Base-by-base conservation (phyloP, 2,113 vertebrate species). In the Dolichallabes microphthalmus region DNA sequence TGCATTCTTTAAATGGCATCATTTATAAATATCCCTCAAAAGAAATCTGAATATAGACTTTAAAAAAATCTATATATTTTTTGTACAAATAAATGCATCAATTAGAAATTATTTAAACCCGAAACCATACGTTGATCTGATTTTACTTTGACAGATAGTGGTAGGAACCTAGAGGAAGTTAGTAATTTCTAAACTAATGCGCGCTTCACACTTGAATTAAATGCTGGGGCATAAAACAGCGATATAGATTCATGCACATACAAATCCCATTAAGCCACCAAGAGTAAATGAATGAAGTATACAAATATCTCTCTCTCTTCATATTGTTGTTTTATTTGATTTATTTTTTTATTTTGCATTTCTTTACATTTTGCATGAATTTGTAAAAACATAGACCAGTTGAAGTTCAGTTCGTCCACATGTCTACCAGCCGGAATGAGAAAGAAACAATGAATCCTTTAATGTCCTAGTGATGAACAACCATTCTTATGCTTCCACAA, bases 391-490 rank as follows among this genome's bases (percentile, higher is more conserved):
- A 17, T 12, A 22, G 27, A 35, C 32, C 82, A 84, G 82, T 58
- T 52, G 32, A 63, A 76, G 45, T 57, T 39, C 14, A n/a, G 25
- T 39, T 63, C 14, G 20, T 32, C 69, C 82, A 50, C 82, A n/a
- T 55, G 66, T 73, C 69, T 50, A 63, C 50, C 80, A 84, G 60
- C 84, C 87, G 64, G 86, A 86, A 89, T 78, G 80, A 85, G 81
- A 86, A 52, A 78, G 60, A 82, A 85, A 85, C 85, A 88, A 87
- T 86, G 88, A 53, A n/a, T 35, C 66, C 30, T 35, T 71, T 12
- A 89, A 81, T 74, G 84, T 68, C 82, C 78, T 73, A 55, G 86
- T 87, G 82, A 84, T 84, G 85, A 89, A 84, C 87, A 73, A 69
- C 64, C 86, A 78, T 89, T 77, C 82, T 85, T 74, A 80, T 85